Evolutionary conservation across 2,888 invertebrate genomes (phyloP).

Genomic region (Ditylenchus weischeri): DNA sequence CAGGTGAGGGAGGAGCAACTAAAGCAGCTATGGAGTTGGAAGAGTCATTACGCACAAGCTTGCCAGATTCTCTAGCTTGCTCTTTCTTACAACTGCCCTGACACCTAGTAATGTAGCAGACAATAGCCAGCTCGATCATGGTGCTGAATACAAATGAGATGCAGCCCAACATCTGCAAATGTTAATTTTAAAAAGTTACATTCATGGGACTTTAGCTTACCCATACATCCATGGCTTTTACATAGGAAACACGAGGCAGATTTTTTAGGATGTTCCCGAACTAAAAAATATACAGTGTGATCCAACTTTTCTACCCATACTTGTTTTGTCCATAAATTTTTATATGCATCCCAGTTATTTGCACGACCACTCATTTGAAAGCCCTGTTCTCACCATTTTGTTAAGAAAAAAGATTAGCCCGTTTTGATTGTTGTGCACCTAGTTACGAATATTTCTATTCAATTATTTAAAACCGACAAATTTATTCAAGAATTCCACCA

Average conservation of each 20-base stretch:
- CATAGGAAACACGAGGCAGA: constrained; percentile 57
- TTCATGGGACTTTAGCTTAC: constrained; percentile 41
- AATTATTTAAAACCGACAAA: no score
- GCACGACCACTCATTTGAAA: no score
- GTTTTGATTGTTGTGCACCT: no score
- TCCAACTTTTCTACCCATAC: no score
- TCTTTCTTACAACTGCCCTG: constrained; percentile 36
- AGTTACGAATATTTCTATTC: no score
- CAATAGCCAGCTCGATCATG: constrained; percentile 59
- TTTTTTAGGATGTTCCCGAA: constrained; percentile 59
- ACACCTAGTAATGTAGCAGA: constrained; percentile 57
- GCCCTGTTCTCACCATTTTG: no score
- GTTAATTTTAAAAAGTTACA: constrained; percentile 9
- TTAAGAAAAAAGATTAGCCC: no score
- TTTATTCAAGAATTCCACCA: no score
- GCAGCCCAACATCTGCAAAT: constrained; percentile 36
- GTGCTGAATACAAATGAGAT: constrained; percentile 58
- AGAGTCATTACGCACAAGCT: constrained; percentile 9
- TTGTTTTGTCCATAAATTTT: no score
- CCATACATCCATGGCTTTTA: constrained; percentile 59
- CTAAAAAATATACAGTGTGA: constrained; percentile 32
- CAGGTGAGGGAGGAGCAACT: constrained; percentile 9
- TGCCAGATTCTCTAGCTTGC: constrained; percentile 2
- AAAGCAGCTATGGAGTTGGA: constrained; percentile 5
- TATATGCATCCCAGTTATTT: no score